Conservation (phyloP, 2,888 invertebrate species). For the Buathra laborator region DNA sequence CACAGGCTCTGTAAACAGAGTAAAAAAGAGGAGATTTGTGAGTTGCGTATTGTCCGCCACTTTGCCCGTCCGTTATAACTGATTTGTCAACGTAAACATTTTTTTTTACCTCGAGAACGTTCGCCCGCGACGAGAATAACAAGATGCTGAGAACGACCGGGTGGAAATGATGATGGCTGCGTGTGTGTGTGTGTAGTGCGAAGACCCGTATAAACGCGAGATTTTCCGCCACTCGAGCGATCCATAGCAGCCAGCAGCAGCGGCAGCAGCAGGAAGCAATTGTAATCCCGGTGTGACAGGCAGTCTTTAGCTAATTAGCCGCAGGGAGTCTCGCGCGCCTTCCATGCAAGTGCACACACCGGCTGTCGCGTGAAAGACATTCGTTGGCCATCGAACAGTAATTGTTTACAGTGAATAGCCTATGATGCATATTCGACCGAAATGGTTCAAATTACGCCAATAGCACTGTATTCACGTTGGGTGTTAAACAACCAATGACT, state of each 20-base stretch:
- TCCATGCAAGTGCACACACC: not conserved
- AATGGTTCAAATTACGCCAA: not conserved
- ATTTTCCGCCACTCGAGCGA: slow-evolving; percentile 46
- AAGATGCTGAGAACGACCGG: slow-evolving; percentile 10
- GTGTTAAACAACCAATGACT: slow-evolving; percentile 2
- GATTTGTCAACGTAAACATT: slow-evolving; percentile 51
- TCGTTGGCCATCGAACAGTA: not conserved
- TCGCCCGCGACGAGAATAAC: not conserved
- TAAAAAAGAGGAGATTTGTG: slow-evolving; percentile 36
- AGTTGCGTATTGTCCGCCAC: slow-evolving; percentile 49
- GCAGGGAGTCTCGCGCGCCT: slow-evolving; percentile 8
- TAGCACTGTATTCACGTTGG: not conserved
- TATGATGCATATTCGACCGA: not conserved
- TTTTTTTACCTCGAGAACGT: not conserved
- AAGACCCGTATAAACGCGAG: slow-evolving; percentile 37
- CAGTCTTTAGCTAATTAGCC: slow-evolving; percentile 75
- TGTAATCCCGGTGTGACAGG: slow-evolving; percentile 54
- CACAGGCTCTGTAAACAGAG: slow-evolving; percentile 49
- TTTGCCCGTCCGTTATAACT: slow-evolving; percentile 25
- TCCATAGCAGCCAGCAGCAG: slow-evolving; percentile 22
- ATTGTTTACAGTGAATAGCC: slow-evolving; percentile 22
- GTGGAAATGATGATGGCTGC: not conserved
- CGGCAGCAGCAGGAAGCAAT: slow-evolving; percentile 47
- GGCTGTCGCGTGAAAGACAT: not conserved
- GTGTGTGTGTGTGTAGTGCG: slow-evolving; percentile 28